Percentiles rank a stretch among this genome's conserved stretches.
Evolutionary conservation across 2,797 vertebrate genomes (phyloP).

Genomic region (Distichodus sexfasciatus): DNA sequence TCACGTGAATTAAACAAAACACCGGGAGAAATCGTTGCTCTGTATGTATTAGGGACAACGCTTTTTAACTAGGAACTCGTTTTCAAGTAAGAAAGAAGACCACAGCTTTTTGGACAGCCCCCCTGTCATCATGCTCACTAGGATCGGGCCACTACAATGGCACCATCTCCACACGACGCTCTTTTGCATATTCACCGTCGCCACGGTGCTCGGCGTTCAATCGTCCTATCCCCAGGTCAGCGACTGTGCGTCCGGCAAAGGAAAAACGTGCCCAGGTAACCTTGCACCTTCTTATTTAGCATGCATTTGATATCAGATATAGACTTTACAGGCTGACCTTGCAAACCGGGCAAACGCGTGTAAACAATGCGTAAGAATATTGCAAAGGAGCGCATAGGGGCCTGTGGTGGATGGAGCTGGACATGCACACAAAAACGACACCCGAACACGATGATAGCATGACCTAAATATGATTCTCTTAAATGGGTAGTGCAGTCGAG

Average conservation of each 20-base stretch:
- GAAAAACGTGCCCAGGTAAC: constrained; percentile 52
- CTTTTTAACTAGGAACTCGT: too few relatives aligned
- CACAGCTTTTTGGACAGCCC: not conserved
- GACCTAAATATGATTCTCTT: not conserved
- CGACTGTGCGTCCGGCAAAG: constrained; percentile 51
- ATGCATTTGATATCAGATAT: not conserved
- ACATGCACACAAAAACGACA: too few relatives aligned
- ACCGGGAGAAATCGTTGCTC: too few relatives aligned
- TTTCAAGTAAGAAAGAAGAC: too few relatives aligned
- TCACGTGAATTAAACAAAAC: too few relatives aligned
- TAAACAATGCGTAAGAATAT: not conserved
- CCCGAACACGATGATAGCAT: too few relatives aligned
- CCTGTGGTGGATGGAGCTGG: too few relatives aligned
- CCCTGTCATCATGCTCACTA: constrained; percentile 3
- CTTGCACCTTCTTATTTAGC: not conserved
- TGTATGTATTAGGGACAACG: not conserved
- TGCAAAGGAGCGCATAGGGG: not conserved
- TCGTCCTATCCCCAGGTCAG: constrained; percentile 44
- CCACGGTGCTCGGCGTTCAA: constrained; percentile 42
- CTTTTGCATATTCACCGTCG: constrained; percentile 44
- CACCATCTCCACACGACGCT: constrained; percentile 28
- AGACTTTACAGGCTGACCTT: not conserved
- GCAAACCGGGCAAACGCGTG: not conserved
- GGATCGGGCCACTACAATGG: constrained; percentile 15
- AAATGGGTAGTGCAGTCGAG: too few relatives aligned